Percentiles rank a stretch among this genome's conserved stretches.
Conservation (phyloP, 2,113 vertebrate species). For the Siniperca chuatsi region DNA sequence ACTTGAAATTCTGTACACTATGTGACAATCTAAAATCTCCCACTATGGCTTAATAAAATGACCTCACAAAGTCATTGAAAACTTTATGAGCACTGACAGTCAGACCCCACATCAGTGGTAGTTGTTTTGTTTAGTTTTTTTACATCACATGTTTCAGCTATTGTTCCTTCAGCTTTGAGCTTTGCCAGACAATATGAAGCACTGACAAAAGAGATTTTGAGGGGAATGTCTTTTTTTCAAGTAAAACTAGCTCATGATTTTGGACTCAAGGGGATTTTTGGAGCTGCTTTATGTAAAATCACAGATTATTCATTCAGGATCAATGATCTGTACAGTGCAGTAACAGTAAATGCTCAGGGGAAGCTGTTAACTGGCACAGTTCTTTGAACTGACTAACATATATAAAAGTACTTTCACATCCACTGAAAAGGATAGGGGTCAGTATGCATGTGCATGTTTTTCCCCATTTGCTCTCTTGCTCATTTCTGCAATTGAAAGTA, state of each 20-base stretch:
- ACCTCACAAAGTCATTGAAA: conserved; percentile 5
- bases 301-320: conserved; percentile 64
- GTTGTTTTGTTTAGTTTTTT: conserved; percentile 7
- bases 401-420: conserved; percentile 69
- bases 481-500: conserved; percentile 60
- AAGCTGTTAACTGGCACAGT: conserved; percentile 40
- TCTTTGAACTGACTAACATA: conserved; percentile 64
- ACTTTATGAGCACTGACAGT: background rate
- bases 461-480: conserved; percentile 57
- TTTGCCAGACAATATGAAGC: conserved; percentile 21
- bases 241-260: conserved; percentile 40
- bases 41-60: background rate
- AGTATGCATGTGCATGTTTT: conserved; percentile 59
- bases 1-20: background rate
- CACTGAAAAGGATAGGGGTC: conserved; percentile 48
- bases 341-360: conserved; percentile 67
- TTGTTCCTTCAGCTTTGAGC: conserved; percentile 43
- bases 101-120: background rate
- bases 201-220: background rate
- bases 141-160: conserved; percentile 10
- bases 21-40: background rate
- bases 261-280: conserved; percentile 62
- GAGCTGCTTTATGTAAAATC: conserved; percentile 31
- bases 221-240: conserved; percentile 41
- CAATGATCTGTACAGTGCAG: conserved; percentile 26